phyloP scores from a whole-genome alignment of 2,113 vertebrate genomes.

The Martes martes region DNA sequence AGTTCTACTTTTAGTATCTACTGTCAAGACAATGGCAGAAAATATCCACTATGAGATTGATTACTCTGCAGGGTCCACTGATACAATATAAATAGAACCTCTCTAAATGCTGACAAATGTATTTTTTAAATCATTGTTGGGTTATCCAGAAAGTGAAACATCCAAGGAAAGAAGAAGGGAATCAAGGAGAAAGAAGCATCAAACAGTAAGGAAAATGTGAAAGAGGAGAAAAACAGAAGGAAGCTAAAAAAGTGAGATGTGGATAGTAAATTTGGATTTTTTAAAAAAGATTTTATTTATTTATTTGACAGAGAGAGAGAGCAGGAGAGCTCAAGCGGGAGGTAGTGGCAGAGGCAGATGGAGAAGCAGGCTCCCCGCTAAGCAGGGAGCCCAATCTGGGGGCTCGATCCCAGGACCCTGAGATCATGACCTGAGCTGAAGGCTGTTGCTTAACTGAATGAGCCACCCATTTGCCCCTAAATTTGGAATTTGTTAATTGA shows the following conservation, averaged over 20 bases:
- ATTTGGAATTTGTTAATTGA: background rate
- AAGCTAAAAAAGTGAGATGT: background rate
- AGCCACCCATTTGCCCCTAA: background rate
- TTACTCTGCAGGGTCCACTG: background rate
- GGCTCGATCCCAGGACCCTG: no score
- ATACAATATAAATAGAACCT: background rate
- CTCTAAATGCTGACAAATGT: background rate
- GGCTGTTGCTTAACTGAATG: no score
- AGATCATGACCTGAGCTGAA: no score
- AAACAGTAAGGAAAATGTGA: background rate
- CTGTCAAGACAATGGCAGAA: background rate
- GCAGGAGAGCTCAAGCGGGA: no score
- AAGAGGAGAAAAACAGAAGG: background rate
- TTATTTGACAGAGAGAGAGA: no score
- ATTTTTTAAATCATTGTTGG: background rate
- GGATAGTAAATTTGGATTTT: background rate
- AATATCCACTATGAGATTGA: background rate
- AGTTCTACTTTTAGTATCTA: background rate
- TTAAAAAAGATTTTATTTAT: no score
- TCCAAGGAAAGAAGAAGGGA: background rate
- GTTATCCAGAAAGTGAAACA: background rate
- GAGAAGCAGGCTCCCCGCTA: no score
- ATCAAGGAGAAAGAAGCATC: background rate
- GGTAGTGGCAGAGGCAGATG: no score
- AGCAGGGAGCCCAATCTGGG: no score